A percentile compares a stretch with the other conserved stretches of the same genome.
phyloP scores from a whole-genome alignment of 2,113 vertebrate species.

The Cisticola juncidis region DNA sequence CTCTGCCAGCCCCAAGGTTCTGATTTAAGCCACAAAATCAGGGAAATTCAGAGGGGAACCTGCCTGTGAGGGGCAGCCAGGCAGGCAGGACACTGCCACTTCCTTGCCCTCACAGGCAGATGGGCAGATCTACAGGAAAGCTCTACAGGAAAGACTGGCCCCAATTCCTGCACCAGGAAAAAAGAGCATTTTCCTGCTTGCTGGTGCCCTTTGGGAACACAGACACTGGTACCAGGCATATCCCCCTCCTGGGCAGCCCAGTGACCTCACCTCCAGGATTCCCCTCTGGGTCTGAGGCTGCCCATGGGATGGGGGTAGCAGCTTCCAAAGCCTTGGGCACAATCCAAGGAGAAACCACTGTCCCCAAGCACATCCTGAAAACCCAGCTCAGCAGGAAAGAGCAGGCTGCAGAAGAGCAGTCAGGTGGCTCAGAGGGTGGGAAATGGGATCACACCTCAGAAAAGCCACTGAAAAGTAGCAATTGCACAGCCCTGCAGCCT shows the following conservation, averaged over 20 bases:
- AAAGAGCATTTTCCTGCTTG: not conserved
- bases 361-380: not conserved
- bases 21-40: not conserved
- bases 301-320: not conserved
- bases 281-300: not conserved
- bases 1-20: slow-evolving; percentile 5
- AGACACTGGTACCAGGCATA: not conserved
- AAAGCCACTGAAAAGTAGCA: not conserved
- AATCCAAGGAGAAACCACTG: not conserved
- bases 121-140: not conserved
- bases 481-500: not conserved
- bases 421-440: not conserved
- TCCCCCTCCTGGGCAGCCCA: not conserved
- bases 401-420: not conserved
- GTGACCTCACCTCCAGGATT: not conserved
- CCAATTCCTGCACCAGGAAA: not conserved
- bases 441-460: not conserved
- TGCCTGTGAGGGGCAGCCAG: not conserved
- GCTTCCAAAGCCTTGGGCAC: not conserved
- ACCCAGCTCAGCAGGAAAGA: not conserved
- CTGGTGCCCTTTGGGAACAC: not conserved
- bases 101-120: not conserved
- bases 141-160: not conserved
- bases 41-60: not conserved
- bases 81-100: not conserved